These are phyloP conservation scores for Tarsius wallacei DNA, from an alignment of 2,797 vertebrate genomes.

Conservation along the genomic window DNA sequence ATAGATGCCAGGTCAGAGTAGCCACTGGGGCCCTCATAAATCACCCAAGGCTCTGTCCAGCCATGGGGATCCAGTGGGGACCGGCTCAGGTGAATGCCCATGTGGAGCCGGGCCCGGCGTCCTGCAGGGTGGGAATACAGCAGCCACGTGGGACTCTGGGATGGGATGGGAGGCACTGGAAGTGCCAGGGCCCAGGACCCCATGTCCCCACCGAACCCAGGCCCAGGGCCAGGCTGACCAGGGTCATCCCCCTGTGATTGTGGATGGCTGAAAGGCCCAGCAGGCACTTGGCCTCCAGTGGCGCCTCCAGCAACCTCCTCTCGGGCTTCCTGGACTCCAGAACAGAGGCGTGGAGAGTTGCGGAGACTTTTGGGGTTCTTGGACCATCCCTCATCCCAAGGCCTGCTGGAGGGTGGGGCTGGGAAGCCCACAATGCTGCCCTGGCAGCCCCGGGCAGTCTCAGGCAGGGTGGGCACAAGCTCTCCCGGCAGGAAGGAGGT, in stretches of 20 bases:
- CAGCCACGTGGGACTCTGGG: conserved; percentile 95
- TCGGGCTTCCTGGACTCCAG: fast-evolving
- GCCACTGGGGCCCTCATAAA: conserved; percentile 96
- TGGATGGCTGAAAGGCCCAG: fast-evolving
- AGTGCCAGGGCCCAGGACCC: background rate
- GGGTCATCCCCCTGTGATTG: fast-evolving
- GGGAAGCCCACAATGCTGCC: conserved; percentile 95
- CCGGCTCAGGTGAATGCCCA: conserved; percentile 95
- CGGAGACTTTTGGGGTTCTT: fast-evolving
- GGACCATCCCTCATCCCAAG: background rate
- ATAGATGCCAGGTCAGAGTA: conserved; percentile 97
- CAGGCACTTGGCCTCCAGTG: fast-evolving
- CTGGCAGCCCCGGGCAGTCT: conserved; percentile 96
- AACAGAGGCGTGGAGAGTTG: fast-evolving
- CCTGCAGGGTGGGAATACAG: conserved; percentile 96
- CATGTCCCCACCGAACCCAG: fast-evolving
- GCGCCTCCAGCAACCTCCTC: background rate
- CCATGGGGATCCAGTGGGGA: conserved; percentile 95
- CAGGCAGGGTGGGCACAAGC: conserved; percentile 94
- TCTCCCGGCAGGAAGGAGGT: conserved; percentile 94
- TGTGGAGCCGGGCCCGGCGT: conserved; percentile 92
- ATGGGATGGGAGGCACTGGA: fast-evolving
- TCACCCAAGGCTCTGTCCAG: conserved; percentile 97
- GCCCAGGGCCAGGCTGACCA: background rate
- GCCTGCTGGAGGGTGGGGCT: conserved; percentile 53